Base-by-base conservation (phyloP, 2,888 invertebrate species). In the Drosophila koepferae region DNA sequence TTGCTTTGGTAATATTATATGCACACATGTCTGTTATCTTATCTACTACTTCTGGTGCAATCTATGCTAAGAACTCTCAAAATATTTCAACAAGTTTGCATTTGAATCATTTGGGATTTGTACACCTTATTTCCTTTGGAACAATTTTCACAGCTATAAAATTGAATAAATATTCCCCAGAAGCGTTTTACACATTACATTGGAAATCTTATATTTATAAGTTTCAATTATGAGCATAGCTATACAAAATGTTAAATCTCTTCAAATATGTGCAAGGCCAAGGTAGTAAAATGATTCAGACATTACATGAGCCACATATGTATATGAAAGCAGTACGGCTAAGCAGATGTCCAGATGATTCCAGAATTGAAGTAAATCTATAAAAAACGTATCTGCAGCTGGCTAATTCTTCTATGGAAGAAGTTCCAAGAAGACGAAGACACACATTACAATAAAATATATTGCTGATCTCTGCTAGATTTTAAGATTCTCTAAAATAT, bases 101-200 rank as follows among this genome's bases (percentile, higher is more conserved):
- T 44, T n/a, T 54, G 7, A 55, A 40, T 38, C 72, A 23, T 38
- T 72, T 63, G 59, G 70, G 59, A 54, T 54, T 59, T 43, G 28
- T 40, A 20, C 49, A 46, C 31, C 23, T 40, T 31, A 63, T 63
- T 63, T 44, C 36, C 56, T 53, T 53, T 58, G 36, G 40, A 51
- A 18, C 23, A 20, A n/a, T 40, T 56, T 28, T 7, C n/a, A n/a
- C 28, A n/a, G 23, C 34, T 12, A 31, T n/a, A 20, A 16, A 18
- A 9, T 12, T 31, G 34, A 23, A 18, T 41, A 10, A 34, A 14
- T 41, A 23, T 16, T 28, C 23, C 7, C 4, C 9, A 18, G 18
- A 16, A 36, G 14, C 2, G 7, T 7, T 46, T 46, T 1, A 23
- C 23, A 46, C 23, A 3, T 5, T 7, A 14, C 14, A 14, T 20